Conservation (phyloP, 1,140 invertebrate species). For the Cotesia chilonis region DNA sequence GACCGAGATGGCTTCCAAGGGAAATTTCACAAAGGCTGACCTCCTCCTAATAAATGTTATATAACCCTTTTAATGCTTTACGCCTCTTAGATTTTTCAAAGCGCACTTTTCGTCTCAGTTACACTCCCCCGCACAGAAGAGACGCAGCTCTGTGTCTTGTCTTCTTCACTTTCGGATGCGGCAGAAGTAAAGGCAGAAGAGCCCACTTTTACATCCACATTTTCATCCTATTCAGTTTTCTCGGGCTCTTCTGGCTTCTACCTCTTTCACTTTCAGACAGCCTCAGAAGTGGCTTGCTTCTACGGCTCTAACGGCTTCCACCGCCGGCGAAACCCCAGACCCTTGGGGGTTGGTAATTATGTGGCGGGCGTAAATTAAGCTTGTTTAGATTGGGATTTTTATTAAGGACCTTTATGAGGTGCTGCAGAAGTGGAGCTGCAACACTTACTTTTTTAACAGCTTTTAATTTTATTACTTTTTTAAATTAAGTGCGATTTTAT, state of each 20-base stretch:
- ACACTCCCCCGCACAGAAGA: background rate
- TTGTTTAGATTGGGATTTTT: constrained; percentile 68
- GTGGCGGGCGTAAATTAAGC: constrained; percentile 68
- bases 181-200: background rate
- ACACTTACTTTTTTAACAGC: constrained; percentile 32
- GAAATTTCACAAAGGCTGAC: constrained; percentile 65
- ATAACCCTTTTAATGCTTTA: constrained; percentile 68
- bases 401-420: constrained; percentile 62
- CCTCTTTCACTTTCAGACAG: constrained; percentile 42
- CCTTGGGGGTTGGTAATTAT: constrained; percentile 62
- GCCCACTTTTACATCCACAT: constrained; percentile 19
- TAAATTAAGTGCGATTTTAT: background rate
- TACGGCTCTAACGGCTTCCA: too few species aligned
- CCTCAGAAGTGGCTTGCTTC: constrained; percentile 44
- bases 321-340: constrained; percentile 14
- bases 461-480: background rate
- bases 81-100: constrained; percentile 67
- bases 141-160: constrained; percentile 17
- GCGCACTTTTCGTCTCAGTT: constrained; percentile 45
- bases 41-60: constrained; percentile 66
- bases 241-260: constrained; percentile 21
- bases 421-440: constrained; percentile 55
- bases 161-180: constrained; percentile 19
- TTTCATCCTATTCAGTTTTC: background rate
- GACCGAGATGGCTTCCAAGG: constrained; percentile 50